phyloP scores from a whole-genome alignment of 2,797 vertebrate species.

The Lagorchestes hirsutus region DNA sequence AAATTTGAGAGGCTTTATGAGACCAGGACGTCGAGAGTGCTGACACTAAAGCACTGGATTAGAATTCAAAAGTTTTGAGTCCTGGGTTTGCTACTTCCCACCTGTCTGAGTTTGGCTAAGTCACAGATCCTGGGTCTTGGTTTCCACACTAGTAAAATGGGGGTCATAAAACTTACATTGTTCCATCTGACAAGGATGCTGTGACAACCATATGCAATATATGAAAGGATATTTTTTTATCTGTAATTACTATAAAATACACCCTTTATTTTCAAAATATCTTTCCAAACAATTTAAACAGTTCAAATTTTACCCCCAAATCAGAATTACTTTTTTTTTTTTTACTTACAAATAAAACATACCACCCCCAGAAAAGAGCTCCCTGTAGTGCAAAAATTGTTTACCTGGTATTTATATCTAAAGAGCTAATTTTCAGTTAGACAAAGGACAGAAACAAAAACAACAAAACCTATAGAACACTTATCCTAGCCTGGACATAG shows the following conservation, averaged over 20 bases:
- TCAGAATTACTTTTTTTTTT: neutral
- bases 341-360: neutral
- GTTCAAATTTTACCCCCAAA: neutral
- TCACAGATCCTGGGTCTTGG: neutral
- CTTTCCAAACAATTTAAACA: neutral
- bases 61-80: neutral
- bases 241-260: neutral
- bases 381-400: neutral
- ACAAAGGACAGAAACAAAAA: neutral
- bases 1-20: neutral
- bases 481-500: neutral
- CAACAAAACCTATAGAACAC: neutral
- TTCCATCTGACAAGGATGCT: neutral
- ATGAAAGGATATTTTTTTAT: neutral
- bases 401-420: neutral
- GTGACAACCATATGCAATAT: neutral
- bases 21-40: neutral
- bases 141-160: neutral
- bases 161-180: neutral
- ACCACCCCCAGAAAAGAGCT: neutral
- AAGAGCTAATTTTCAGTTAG: neutral
- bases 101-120: neutral
- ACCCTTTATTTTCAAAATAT: neutral
- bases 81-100: neutral
- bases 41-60: neutral